Evolutionary conservation across 2,888 invertebrate species (phyloP).

Genomic region (Andrena chrysosceles): DNA sequence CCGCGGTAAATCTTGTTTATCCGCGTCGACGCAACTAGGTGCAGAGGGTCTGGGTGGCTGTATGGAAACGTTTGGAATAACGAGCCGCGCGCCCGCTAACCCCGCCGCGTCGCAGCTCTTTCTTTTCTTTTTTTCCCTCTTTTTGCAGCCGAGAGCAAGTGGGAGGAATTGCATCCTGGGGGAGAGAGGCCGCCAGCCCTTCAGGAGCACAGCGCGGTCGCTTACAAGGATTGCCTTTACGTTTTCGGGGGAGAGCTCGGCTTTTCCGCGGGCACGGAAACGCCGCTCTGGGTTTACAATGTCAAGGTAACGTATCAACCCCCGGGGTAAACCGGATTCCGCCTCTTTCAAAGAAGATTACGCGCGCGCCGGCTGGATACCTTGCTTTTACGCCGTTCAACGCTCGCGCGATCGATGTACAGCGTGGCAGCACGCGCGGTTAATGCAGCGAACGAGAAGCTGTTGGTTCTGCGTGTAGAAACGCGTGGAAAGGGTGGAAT

Average conservation of each 20-base stretch:
- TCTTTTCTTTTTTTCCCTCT: conserved; percentile 27
- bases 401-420: conserved; percentile 7
- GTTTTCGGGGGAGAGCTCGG: conserved; percentile 96
- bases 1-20: conserved; percentile 53
- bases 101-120: conserved; percentile 15
- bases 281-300: conserved; percentile 94
- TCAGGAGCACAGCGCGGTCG: conserved; percentile 94
- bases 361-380: background rate
- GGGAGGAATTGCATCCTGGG: conserved; percentile 90
- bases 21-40: conserved; percentile 28
- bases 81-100: conserved; percentile 41
- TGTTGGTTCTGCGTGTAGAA: background rate
- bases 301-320: conserved; percentile 87
- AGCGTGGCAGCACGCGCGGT: background rate
- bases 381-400: background rate
- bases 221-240: conserved; percentile 90
- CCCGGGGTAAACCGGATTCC: conserved; percentile 2
- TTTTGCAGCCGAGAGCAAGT: conserved; percentile 89
- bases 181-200: conserved; percentile 92
- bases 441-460: background rate
- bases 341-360: conserved; percentile 1
- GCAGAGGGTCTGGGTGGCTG: background rate
- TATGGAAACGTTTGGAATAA: conserved; percentile 57
- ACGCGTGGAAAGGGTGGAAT: background rate
- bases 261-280: conserved; percentile 91